Evolutionary conservation across 2,888 invertebrate genomes (phyloP), one percentile per base, ranked within the genome.

Genomic region (Apotomis turbidana): DNA sequence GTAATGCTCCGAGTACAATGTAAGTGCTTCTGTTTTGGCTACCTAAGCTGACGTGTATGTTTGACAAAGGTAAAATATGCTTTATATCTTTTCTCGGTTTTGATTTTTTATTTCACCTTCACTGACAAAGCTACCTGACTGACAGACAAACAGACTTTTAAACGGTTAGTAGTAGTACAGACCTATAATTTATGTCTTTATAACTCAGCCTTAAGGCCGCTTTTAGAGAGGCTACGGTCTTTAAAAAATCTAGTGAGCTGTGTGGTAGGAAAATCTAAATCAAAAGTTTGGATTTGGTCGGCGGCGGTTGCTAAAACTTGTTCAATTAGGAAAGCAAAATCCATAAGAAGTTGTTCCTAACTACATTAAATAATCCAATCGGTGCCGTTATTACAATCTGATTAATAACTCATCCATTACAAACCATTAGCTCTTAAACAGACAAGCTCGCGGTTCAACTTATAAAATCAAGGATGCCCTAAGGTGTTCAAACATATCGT

Each of bases 371-470:
- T 44, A 54, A 67, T 51, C 46, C 10, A 51, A 63, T 59, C 44
- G 41, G 52, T 68, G 71, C 63, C 63, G 64, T 72, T 36, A 60
- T 66, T 61, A 73, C 63, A 62, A 73, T 72, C 70, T 74, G 61
- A 60, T 74, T 74, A 75, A 74, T 75, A 76, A 73, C 70, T 78
- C 76, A 77, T 76, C 76, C 76, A 83, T 82, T 81, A 81, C 78
- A 80, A 80, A 81, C 78, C 78, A 83, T 83, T 83, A 83, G 78
- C 75, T 80, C 77, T 74, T 79, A 82, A 82, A 83, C 78, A 79
- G 80, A 82, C 80, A 81, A 75, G 76, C 76, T 77, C 77, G 75
- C 77, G 74, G 67, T 60, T 68, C 73, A 64, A 72, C 64, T 68
- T 52, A 60, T 76, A 68, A 69, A 71, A 74, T 75, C 73, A 80